Evolutionary conservation across 2,888 invertebrate species (phyloP).

Genomic region (Linhomoeus sp.): DNA sequence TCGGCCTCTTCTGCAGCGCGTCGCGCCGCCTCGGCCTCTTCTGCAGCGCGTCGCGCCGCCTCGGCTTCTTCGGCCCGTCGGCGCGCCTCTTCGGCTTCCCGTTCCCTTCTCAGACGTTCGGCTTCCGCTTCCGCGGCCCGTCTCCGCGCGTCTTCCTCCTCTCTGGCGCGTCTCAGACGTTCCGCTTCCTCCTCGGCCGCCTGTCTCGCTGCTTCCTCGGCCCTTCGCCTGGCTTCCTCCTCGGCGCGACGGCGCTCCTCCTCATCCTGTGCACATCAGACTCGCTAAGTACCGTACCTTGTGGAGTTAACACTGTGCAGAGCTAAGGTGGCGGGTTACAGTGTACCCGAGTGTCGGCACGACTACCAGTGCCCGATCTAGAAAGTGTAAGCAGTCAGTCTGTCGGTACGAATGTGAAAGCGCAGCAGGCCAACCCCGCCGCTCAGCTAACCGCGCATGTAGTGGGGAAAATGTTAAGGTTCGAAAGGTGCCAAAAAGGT

Average conservation of each 20-base stretch:
- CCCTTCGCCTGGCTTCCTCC: conserved; percentile 22
- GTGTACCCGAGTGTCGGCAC: no score
- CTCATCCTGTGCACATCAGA: conserved; percentile 17
- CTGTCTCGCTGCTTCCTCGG: conserved; percentile 25
- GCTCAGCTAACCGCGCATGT: no score
- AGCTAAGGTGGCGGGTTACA: no score
- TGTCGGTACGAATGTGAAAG: no score
- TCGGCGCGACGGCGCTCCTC: conserved; percentile 22
- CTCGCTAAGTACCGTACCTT: neutral
- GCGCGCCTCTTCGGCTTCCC: conserved; percentile 1
- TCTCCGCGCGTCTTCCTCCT: conserved; percentile 23
- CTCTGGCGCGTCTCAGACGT: conserved; percentile 19
- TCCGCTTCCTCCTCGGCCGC: conserved; percentile 26
- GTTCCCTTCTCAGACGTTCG: conserved; percentile 10
- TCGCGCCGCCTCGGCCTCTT: conserved; percentile 12
- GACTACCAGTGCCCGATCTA: no score
- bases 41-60: conserved; percentile 7
- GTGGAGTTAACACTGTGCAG: no score
- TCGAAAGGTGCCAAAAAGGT: no score
- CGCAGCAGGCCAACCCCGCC: no score
- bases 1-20: conserved; percentile 2
- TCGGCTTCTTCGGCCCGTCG: conserved; percentile 9
- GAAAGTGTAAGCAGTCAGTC: no score
- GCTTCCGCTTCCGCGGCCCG: conserved; percentile 16
- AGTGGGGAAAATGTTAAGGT: no score